These are phyloP conservation scores for Caenorhabditis uteleia DNA, from an alignment of 2,888 invertebrate genomes.

Conservation along the genomic window DNA sequence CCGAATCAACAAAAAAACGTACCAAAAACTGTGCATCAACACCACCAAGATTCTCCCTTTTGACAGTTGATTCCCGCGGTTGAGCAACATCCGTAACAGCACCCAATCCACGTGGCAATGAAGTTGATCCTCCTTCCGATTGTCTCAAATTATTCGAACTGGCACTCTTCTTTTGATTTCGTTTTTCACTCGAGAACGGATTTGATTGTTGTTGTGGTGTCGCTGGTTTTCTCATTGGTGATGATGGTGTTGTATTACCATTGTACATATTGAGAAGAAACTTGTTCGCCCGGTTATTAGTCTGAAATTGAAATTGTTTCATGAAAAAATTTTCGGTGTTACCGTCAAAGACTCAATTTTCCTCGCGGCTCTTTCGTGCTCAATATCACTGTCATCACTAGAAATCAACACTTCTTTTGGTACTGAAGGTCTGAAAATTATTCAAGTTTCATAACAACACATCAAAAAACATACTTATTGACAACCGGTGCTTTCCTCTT, in stretches of 20 bases:
- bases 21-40: slow-evolving; percentile 60
- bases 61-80: slow-evolving; percentile 36
- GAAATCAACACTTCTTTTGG: slow-evolving; percentile 12
- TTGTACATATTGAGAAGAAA: slow-evolving; percentile 41
- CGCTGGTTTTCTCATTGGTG: not conserved
- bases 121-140: no score
- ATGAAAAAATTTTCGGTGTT: not conserved
- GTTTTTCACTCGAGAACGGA: not conserved
- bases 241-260: not conserved
- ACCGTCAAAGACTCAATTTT: slow-evolving; percentile 20
- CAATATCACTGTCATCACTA: slow-evolving; percentile 39
- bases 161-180: not conserved
- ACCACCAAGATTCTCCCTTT: slow-evolving; percentile 57
- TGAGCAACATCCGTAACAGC: slow-evolving; percentile 29
- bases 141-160: not conserved
- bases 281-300: slow-evolving; percentile 49
- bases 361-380: slow-evolving; percentile 26
- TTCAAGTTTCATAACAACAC: not conserved
- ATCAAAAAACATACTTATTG: not conserved
- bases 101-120: slow-evolving; percentile 42
- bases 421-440: not conserved
- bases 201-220: not conserved
- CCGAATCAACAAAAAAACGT: slow-evolving; percentile 8
- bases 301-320: slow-evolving; percentile 14
- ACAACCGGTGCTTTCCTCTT: slow-evolving; percentile 20